Base-by-base conservation (phyloP, 1,140 invertebrate genomes). In the Nomia melanderi region DNA sequence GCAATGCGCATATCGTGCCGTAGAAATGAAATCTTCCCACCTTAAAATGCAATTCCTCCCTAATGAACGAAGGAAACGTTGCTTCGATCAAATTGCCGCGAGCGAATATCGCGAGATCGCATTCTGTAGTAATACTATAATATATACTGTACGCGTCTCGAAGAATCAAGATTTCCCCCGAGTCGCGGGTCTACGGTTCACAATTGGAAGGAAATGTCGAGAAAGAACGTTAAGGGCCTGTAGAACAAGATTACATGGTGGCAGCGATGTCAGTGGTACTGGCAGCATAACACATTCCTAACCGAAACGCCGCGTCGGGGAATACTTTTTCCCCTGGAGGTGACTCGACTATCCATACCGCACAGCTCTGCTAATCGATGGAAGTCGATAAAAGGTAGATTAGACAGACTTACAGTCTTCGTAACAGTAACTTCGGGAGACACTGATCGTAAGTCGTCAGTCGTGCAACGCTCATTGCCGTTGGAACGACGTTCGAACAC, bases 371-470 rank as follows among this genome's bases (percentile, higher is more conserved):
- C 60, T 59, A 66, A 78, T 70, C 77, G 72, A 76, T 64, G 56
- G 88, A 87, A 90, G 86, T 85, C 89, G 85, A 90, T 90, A 89
- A 88, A 84, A 86, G 86, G 82, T 85, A 88, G 88, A 89, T 90
- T 87, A 86, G 54, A 70, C 41, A 84, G 53, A 70, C 41, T 72
- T 70, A 53, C 60, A 33, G 86, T 88, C 78, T 86, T 79, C 83
- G 79, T 66, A 14, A 39, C 31, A 31, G 47, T n/a, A n/a, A n/a
- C n/a, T n/a, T n/a, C n/a, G n/a, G 44, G 47, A 57, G 50, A 44
- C 57, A 57, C 44, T 27, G 77, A 87, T 86, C 54, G 87, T 78
- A n/a, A 73, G 44, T 39, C 62, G 73, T 87, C 88, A 90, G 89
- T 90, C 86, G 82, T 75, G 84, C 77, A 75, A 84, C 75, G 75